Evolutionary conservation across 2,113 vertebrate genomes (phyloP).

Genomic region (Mystacornis crossleyi): DNA sequence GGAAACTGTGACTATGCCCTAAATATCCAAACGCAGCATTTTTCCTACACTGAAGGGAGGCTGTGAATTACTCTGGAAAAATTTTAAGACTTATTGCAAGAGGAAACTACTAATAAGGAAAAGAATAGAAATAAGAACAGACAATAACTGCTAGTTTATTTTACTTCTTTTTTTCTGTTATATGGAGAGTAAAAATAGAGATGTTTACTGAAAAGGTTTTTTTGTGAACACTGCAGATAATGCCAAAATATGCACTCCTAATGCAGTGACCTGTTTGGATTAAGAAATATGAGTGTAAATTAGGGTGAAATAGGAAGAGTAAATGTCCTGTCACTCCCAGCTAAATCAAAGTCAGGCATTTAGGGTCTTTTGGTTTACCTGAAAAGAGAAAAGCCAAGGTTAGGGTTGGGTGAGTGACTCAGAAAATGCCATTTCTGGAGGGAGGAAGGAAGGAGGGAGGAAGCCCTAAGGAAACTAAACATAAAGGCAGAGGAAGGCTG

Average conservation of each 20-base stretch:
- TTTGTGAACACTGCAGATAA: not conserved
- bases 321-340: not conserved
- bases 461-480: not conserved
- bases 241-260: not conserved
- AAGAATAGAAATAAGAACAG: not conserved
- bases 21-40: not conserved
- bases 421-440: not conserved
- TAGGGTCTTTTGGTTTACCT: not conserved
- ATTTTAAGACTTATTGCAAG: not conserved
- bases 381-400: not conserved
- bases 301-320: not conserved
- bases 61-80: not conserved
- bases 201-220: not conserved
- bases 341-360: not conserved
- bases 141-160: not conserved
- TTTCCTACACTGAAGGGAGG: not conserved
- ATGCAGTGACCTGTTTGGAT: not conserved
- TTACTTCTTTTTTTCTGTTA: not conserved
- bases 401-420: not conserved
- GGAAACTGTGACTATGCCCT: not conserved
- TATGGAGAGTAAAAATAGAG: not conserved
- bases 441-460: not conserved
- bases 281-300: not conserved
- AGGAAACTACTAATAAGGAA: not conserved
- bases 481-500: not conserved